Base-by-base conservation (phyloP, 2,888 invertebrate species). In the Apeira syringaria region DNA sequence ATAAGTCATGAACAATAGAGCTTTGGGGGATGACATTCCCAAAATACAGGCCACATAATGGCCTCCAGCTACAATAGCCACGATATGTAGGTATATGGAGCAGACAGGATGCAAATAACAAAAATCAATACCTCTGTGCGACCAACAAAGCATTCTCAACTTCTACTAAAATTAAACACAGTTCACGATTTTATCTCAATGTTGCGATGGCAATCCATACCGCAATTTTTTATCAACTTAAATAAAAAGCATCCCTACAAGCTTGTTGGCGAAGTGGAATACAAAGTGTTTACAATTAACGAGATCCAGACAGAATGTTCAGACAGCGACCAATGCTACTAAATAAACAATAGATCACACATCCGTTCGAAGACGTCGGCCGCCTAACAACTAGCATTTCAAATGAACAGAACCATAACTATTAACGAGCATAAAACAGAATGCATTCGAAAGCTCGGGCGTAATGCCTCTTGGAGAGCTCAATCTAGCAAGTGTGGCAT, bases 51-150 rank as follows among this genome's bases (percentile, higher is more conserved):
- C 25, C 37, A 41, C 30, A 51, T 33, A 80, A 76, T 73, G 70
- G 72, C 69, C 72, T 74, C 69, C 65, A 68, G 64, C 69, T 79
- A 87, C 82, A 87, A 87, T 85, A 80, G 82, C 77, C 69, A 64
- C 39, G 76, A 74, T 74, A 81, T 81, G 69, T 74, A 78, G 69
- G n/a, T n/a, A n/a, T n/a, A 74, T 69, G 67, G 73, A 46, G 77
- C 83, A 86, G 86, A 84, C 85, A 74, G 75, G 85, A 85, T 85
- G 86, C 82, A 88, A 87, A 88, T 88, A 88, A 85, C 85, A 80
- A 86, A 87, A 88, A 88, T 88, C 88, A 80, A 88, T 88, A 88
- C 47, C 76, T 54, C 51, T 57, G 68, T 74, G 70, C 75, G 74
- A 67, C 64, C 75, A 75, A 75, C 74, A 74, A 73, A 71, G 70